These are phyloP conservation scores for Lordiphosa mommai DNA, from an alignment of 1,140 invertebrate species.

Conservation along the genomic window DNA sequence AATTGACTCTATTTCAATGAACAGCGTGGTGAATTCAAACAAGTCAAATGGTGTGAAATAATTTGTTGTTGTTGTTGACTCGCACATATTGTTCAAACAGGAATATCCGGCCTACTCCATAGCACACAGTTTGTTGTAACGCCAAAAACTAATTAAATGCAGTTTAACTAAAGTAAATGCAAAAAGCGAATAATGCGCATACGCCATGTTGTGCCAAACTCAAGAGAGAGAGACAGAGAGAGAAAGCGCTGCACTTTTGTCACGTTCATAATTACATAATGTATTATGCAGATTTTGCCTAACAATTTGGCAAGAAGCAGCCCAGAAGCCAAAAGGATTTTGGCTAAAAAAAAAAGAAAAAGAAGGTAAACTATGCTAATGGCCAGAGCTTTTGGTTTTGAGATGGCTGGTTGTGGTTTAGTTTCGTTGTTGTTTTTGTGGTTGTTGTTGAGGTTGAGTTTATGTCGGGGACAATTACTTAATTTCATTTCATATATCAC, in stretches of 20 bases:
- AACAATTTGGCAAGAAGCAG: slow-evolving; percentile 51
- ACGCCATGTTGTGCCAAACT: slow-evolving; percentile 26
- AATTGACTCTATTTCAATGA: slow-evolving; percentile 49
- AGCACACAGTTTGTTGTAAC: slow-evolving; percentile 3
- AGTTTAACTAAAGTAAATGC: slow-evolving; percentile 50
- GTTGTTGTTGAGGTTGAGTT: neutral
- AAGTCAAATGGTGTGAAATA: slow-evolving; percentile 64
- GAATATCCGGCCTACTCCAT: slow-evolving; percentile 25
- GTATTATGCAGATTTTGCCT: slow-evolving; percentile 75
- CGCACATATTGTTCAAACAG: slow-evolving; percentile 3
- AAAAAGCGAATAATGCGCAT: slow-evolving; percentile 45
- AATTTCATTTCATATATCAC: too few relatives aligned
- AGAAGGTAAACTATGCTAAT: slow-evolving; percentile 68
- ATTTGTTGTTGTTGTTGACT: slow-evolving; percentile 27
- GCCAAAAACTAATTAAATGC: slow-evolving; percentile 49
- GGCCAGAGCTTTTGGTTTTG: slow-evolving; percentile 21
- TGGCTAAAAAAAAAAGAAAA: slow-evolving; percentile 44
- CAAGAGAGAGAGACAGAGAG: neutral
- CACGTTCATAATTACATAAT: slow-evolving; percentile 75
- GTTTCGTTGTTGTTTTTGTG: too few relatives aligned
- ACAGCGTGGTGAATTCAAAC: slow-evolving; percentile 30
- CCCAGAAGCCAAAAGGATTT: slow-evolving; percentile 19
- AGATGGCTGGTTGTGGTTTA: neutral
- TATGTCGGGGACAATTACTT: neutral
- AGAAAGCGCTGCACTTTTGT: slow-evolving; percentile 40